A percentile compares a stretch with the other conserved stretches of the same genome.
Conservation (phyloP, 1,140 invertebrate genomes). For the Melanaphis sacchari region DNA sequence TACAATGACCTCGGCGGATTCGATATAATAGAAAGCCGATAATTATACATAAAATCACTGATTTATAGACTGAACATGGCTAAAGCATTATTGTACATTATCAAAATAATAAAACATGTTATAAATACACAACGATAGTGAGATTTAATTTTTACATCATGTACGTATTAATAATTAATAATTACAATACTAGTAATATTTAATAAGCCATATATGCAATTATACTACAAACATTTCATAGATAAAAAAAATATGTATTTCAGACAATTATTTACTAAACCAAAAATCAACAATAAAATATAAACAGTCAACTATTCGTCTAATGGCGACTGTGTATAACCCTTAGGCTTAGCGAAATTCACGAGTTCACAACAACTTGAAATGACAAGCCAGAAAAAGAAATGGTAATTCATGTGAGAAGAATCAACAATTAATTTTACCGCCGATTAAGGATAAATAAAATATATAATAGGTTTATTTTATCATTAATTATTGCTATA, state of each 20-base stretch:
- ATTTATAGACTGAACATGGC: neutral
- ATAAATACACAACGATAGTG: neutral
- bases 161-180: neutral
- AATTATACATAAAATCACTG: neutral
- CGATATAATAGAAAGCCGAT: neutral
- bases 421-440: slow-evolving; percentile 22
- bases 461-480: neutral
- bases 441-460: neutral
- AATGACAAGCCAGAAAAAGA: neutral
- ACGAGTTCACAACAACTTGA: neutral
- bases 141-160: neutral
- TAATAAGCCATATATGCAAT: neutral
- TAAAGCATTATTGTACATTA: neutral
- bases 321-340: neutral
- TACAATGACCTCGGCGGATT: neutral
- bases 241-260: neutral
- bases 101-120: neutral
- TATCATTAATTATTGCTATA: neutral
- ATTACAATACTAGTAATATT: neutral
- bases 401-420: neutral
- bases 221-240: neutral
- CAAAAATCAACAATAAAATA: neutral
- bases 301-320: neutral
- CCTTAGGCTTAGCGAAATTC: neutral
- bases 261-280: neutral